Evolutionary conservation across 1,140 invertebrate species (phyloP), one percentile per base, ranked within the genome.

Genomic region (Micrasema minimum): DNA sequence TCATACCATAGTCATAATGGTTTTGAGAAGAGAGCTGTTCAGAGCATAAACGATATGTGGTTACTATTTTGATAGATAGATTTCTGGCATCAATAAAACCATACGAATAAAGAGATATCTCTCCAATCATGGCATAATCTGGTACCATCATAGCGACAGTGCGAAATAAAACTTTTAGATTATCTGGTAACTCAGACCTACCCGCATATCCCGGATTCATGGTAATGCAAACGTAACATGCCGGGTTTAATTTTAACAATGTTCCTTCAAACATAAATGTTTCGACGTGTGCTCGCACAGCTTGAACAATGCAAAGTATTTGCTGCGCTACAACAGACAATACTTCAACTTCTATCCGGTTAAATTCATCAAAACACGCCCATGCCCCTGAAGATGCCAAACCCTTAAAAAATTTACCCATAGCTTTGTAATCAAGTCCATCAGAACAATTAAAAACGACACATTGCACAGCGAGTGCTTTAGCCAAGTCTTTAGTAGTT

Each of bases 101-200:
- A 83, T 96, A 94, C 0, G 95, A 96, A 79, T 96, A 97, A 1
- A 97, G 82, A 57, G 93, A 96, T 2, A 97, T 94, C 85, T 97
- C 95, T 22, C 94, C 94, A 76, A 97, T 97, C 7, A 97, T 84
- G 12, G 90, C 92, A 78, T 96, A 96, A 84, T 97, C 93, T 0
- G 95, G 95, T 46, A 96, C 93, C 94, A 96, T 96, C 94, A 96
- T 96, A 2, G 94, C 89, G 57, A 97, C 90, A 0, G 94, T 93
- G 72, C 95, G 87, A 79, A 97, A 97, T 0, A 96, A 80, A 0
- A 93, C 92, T 81, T 95, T 94, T 20, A 94, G 80, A 80, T 94
- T 94, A 77, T 94, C 92, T 0, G 92, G 92, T 46, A 94, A 78
- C 78, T 93, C 92, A 0, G 93, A 95, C 66, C 93, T 85, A n/a